Percentiles rank a stretch among this genome's conserved stretches.
phyloP scores from a whole-genome alignment of 2,113 vertebrate genomes.

The Pao palembangensis region DNA sequence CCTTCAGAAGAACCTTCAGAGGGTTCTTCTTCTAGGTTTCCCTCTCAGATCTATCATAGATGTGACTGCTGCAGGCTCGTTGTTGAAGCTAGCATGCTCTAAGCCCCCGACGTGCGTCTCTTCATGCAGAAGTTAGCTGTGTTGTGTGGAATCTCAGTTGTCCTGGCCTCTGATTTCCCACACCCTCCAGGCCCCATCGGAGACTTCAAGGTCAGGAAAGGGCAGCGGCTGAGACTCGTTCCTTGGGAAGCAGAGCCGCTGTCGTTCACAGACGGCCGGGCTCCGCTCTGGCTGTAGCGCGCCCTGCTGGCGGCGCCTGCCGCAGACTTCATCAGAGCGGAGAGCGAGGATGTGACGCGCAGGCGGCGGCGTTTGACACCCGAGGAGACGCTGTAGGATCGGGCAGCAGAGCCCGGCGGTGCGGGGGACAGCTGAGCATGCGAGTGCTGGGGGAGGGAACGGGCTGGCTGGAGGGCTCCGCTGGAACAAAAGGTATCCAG shows the following conservation, averaged over 20 bases:
- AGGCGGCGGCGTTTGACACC: constrained; percentile 18
- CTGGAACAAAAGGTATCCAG: constrained; percentile 70
- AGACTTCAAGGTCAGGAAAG: constrained; percentile 73
- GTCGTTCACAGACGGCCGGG: constrained; percentile 20
- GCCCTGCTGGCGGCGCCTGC: constrained; percentile 8
- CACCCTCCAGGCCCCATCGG: constrained; percentile 62
- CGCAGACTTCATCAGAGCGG: constrained; percentile 6
- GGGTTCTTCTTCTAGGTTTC: too few species aligned
- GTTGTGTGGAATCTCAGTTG: constrained; percentile 66
- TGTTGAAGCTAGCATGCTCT: too few species aligned
- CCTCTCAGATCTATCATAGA: too few species aligned
- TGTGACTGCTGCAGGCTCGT: too few species aligned
- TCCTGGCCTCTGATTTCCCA: constrained; percentile 68
- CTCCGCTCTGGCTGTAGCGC: constrained; percentile 39
- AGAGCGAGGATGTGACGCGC: constrained; percentile 15
- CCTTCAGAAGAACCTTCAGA: too few species aligned
- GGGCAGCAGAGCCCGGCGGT: constrained; percentile 17
- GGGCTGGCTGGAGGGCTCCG: constrained; percentile 21
- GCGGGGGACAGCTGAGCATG: constrained; percentile 69
- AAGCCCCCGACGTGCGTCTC: constrained; percentile 27
- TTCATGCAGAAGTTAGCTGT: constrained; percentile 22
- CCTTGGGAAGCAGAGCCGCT: constrained; percentile 62
- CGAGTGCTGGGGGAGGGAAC: constrained; percentile 11
- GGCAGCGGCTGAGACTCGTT: constrained; percentile 55
- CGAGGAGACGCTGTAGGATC: constrained; percentile 27